Evolutionary conservation across 92 coral and sea anemone species (phyloP).

Genomic region (Actinernus sp.): DNA sequence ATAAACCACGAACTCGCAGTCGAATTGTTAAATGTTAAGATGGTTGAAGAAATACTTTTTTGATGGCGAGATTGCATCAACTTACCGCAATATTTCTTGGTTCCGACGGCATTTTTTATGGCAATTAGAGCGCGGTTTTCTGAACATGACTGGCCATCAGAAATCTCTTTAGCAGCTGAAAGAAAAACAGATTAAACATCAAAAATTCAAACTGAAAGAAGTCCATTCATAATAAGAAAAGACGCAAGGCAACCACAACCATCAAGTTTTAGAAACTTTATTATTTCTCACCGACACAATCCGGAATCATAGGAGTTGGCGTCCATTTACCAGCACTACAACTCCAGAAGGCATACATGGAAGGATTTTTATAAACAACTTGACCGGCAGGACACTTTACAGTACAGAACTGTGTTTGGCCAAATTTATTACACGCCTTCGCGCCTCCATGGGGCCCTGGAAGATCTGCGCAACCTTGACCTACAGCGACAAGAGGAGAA

Average conservation of each 20-base stretch:
- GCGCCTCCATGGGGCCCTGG: slow-evolving; percentile 53
- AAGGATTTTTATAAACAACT: slow-evolving; percentile 40
- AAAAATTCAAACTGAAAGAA: too few species aligned
- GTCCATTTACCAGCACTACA: slow-evolving; percentile 55
- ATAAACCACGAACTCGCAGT: too few species aligned
- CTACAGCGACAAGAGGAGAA: too few species aligned
- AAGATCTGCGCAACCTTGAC: slow-evolving; percentile 34
- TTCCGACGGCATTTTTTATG: background rate
- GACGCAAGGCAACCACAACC: too few species aligned
- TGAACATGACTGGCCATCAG: slow-evolving; percentile 28
- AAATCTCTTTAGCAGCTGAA: slow-evolving; percentile 31
- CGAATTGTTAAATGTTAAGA: too few species aligned
- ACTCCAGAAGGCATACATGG: slow-evolving; percentile 46
- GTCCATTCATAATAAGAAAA: too few species aligned
- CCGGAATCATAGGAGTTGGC: slow-evolving; percentile 73
- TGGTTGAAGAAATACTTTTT: too few species aligned
- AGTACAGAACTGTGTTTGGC: slow-evolving; percentile 15
- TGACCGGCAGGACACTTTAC: slow-evolving; percentile 55
- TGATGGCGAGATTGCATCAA: too few species aligned
- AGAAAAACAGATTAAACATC: background rate
- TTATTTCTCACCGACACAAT: slow-evolving; percentile 85
- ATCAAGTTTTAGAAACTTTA: too few species aligned
- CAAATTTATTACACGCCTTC: slow-evolving; percentile 19
- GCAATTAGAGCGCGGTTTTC: slow-evolving; percentile 56
- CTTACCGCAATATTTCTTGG: slow-evolving; percentile 63